Percentiles rank a stretch among this genome's conserved stretches.
phyloP scores from a whole-genome alignment of 1,140 invertebrate species.

The Papilio aristodemus region DNA sequence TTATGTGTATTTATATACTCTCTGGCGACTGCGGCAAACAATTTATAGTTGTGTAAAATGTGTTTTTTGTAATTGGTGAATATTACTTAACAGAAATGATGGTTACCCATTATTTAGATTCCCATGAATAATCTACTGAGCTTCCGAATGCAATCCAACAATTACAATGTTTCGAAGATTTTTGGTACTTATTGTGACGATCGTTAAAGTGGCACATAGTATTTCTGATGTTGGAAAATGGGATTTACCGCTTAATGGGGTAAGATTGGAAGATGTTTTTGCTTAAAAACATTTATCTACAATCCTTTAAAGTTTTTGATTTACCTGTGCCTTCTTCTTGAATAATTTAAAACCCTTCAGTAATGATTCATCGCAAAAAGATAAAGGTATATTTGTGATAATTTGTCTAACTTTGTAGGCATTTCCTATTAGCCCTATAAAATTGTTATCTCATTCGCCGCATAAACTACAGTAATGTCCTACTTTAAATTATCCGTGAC shows the following conservation, averaged over 20 bases:
- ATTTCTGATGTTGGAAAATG: slow-evolving; percentile 76
- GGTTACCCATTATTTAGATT: slow-evolving; percentile 8
- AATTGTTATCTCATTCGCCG: neutral
- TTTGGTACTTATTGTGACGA: slow-evolving; percentile 55
- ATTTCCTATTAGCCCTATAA: neutral
- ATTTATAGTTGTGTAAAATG: slow-evolving; percentile 17
- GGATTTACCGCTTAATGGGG: slow-evolving; percentile 69
- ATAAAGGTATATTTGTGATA: neutral
- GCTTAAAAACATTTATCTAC: no score
- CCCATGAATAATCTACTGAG: neutral
- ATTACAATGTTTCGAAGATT: slow-evolving; percentile 48
- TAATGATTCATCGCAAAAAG: neutral
- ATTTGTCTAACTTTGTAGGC: neutral
- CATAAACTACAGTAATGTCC: neutral
- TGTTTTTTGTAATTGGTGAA: neutral
- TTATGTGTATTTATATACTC: neutral
- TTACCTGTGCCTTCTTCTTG: no score
- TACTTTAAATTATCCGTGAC: neutral
- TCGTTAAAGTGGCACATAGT: slow-evolving; percentile 57
- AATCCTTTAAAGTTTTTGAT: no score
- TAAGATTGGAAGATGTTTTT: slow-evolving; percentile 43
- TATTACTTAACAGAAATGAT: neutral
- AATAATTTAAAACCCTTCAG: neutral
- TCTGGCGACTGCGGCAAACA: neutral
- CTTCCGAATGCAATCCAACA: slow-evolving; percentile 30